phyloP scores from a whole-genome alignment of 2,888 invertebrate species.

The Drosophila multiciliata region DNA sequence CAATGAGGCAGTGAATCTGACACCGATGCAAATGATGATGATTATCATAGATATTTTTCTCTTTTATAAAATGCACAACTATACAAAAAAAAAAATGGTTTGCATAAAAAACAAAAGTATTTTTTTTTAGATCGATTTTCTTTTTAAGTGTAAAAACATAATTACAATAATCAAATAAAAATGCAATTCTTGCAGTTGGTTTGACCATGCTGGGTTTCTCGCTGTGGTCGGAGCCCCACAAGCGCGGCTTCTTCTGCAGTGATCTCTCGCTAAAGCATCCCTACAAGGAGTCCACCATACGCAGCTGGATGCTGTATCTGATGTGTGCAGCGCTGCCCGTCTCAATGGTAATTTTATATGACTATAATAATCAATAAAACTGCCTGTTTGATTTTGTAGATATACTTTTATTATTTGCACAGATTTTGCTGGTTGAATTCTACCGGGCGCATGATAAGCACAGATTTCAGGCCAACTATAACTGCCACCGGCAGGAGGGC shows the following conservation, averaged over 20 bases:
- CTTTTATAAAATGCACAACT: not conserved
- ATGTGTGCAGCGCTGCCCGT: constrained; percentile 91
- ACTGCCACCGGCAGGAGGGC: constrained; percentile 67
- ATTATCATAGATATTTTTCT: not conserved
- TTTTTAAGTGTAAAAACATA: too few species aligned
- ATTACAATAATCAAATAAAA: not conserved
- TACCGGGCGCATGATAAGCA: constrained; percentile 80
- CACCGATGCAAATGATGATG: constrained; percentile 36
- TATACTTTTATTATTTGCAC: constrained; percentile 68
- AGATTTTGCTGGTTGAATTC: constrained; percentile 91
- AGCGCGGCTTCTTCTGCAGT: constrained; percentile 97
- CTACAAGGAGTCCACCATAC: constrained; percentile 92
- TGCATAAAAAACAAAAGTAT: too few species aligned
- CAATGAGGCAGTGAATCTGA: constrained; percentile 57
- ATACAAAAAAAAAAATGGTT: not conserved
- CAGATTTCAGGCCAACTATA: constrained; percentile 67
- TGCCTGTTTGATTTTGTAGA: not conserved
- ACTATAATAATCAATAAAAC: not conserved
- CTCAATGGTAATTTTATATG: constrained; percentile 87
- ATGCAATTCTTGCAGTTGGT: constrained; percentile 87
- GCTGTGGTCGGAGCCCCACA: constrained; percentile 90
- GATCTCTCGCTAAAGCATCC: constrained; percentile 96
- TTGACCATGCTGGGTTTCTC: constrained; percentile 90
- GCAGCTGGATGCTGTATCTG: constrained; percentile 91
- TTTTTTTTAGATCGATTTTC: too few species aligned